Percentiles rank a stretch among this genome's conserved stretches.
Evolutionary conservation across 1,140 invertebrate genomes (phyloP).

Genomic region (Calephelis virginiensis): DNA sequence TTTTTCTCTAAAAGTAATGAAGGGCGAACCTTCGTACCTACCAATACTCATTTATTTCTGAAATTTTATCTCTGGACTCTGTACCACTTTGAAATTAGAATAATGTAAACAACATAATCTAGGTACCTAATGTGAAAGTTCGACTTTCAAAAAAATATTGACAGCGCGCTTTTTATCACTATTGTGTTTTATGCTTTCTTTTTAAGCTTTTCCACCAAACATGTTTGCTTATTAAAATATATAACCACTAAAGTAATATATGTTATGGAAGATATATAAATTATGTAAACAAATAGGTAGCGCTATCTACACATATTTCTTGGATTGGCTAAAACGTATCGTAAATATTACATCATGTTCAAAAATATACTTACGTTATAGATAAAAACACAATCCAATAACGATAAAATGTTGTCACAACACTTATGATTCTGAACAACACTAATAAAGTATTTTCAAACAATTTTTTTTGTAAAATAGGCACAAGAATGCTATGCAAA

Average conservation of each 20-base stretch:
- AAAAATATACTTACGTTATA: slow-evolving; percentile 29
- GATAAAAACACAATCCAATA: slow-evolving; percentile 30
- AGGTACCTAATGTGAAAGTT: neutral
- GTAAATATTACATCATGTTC: slow-evolving; percentile 31
- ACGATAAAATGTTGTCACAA: slow-evolving; percentile 16
- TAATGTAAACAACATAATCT: neutral
- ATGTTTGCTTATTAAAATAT: no score
- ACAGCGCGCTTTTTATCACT: neutral
- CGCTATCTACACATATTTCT: neutral
- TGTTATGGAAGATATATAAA: neutral
- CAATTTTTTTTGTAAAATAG: slow-evolving; percentile 7
- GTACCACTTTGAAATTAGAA: no score
- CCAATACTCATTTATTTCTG: no score
- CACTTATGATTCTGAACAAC: slow-evolving; percentile 15
- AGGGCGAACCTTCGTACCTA: no score
- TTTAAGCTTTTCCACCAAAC: neutral
- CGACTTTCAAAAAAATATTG: slow-evolving; percentile 4
- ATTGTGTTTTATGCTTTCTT: neutral
- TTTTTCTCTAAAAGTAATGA: no score
- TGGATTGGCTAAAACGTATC: slow-evolving; percentile 10
- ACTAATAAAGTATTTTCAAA: slow-evolving; percentile 21
- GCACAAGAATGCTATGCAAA: neutral
- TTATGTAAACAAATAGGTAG: slow-evolving; percentile 11
- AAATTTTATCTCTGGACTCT: no score
- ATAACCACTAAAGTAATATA: neutral